Evolutionary conservation across 1,140 invertebrate genomes (phyloP), one percentile per base, ranked within the genome.

Genomic region (Pachyrhynchus sulphureomaculatus): DNA sequence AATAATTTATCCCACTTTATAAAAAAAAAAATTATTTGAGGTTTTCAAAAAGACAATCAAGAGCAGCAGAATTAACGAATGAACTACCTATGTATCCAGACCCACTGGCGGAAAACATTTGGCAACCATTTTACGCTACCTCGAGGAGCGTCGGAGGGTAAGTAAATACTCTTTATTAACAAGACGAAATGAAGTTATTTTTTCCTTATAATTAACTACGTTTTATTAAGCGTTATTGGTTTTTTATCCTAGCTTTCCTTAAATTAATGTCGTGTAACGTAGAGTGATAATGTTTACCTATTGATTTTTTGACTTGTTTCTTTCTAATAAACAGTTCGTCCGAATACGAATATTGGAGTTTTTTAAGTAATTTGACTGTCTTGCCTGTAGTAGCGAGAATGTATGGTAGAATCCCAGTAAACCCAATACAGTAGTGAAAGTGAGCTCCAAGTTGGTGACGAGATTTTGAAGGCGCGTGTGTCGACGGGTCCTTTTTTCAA

Each of bases 41-140:
- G 29, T 91, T 92, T 77, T 93, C 90, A 15, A 92, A 91, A 75
- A 78, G 92, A 52, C 91, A 94, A 77, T 90, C 89, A n/a, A 82
- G 91, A 42, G 88, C 90, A 4, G 87, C 90, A 1, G 90, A 92
- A 76, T 85, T 88, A 33, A 92, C 90, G 60, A 92, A 93, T 76
- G 88, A 92, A 77, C 85, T 92, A 63, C 88, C 88, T 24, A 86
- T 86, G 34, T 90, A 88, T 75, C 82, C 86, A 21, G 89, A 93
- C 72, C 89, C 90, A 0, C 88, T 92, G 70, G 82, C 85, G 37
- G 88, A 88, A 73, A 91, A 91, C 76, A 81, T 91, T 65, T 91
- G 89, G 89, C 84, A 89, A 12, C 83, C 84, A 2, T 86, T 87
- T 72, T 83, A 83, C 36, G 79, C 83, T 8, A 72, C 80, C 13